Evolutionary conservation across 1,140 invertebrate genomes (phyloP).

Genomic region (Cheumatopsyche charites): DNA sequence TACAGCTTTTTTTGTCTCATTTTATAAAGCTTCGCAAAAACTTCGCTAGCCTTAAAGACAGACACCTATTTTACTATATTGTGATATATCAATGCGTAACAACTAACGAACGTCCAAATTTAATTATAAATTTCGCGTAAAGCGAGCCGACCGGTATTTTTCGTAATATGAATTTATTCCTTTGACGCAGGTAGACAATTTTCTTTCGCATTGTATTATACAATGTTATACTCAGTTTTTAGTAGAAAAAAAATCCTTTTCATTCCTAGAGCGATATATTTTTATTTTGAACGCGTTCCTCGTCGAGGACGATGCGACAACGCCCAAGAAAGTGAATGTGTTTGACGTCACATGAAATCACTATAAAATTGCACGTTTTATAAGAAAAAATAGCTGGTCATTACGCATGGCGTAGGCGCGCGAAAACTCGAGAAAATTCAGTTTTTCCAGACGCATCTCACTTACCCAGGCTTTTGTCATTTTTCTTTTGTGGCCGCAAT

Average conservation of each 20-base stretch:
- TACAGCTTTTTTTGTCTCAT: no score
- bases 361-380: slow-evolving; percentile 31
- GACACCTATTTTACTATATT: no score
- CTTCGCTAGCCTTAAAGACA: no score
- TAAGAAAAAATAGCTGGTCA: slow-evolving; percentile 32
- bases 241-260: background rate
- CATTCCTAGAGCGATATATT: background rate
- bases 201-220: no score
- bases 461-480: slow-evolving; percentile 23
- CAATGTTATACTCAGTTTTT: background rate
- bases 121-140: no score
- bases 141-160: no score
- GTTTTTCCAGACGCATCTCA: slow-evolving; percentile 30
- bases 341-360: slow-evolving; percentile 24
- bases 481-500: slow-evolving; percentile 6
- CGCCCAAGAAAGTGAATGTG: background rate
- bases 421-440: slow-evolving; percentile 30
- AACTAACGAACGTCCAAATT: no score
- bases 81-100: no score
- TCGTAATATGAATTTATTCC: no score
- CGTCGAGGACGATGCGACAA: background rate
- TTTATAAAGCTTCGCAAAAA: no score
- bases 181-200: no score
- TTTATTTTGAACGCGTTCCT: background rate
- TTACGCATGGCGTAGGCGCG: background rate